These are phyloP conservation scores for Leptarthrus brevirostris DNA, from an alignment of 2,888 invertebrate genomes.

Conservation along the genomic window DNA sequence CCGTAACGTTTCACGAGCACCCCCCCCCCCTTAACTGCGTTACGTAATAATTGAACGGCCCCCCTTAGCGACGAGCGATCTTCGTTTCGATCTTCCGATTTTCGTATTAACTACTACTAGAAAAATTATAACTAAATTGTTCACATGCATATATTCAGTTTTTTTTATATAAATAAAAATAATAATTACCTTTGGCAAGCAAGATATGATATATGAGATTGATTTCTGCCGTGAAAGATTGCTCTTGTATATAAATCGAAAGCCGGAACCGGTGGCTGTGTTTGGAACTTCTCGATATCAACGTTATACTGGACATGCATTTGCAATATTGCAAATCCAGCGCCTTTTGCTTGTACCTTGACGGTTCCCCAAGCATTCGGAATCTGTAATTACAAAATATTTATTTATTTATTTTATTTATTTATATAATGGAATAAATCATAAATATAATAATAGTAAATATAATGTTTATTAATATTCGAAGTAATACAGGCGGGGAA, in stretches of 20 bases:
- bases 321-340: conserved; percentile 94
- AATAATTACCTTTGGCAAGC: conserved; percentile 85
- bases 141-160: too few species aligned
- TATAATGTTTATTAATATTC: too few species aligned
- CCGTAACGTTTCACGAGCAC: too few species aligned
- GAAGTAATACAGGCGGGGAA: too few species aligned
- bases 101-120: too few species aligned
- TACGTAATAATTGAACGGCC: too few species aligned
- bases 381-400: conserved; percentile 72
- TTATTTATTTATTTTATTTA: too few species aligned
- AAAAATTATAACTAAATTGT: too few species aligned
- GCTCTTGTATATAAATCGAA: conserved; percentile 83
- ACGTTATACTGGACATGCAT: conserved; percentile 94
- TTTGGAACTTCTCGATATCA: conserved; percentile 85
- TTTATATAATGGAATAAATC: background rate
- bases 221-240: conserved; percentile 87
- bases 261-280: conserved; percentile 82
- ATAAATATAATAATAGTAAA: background rate
- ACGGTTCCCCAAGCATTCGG: conserved; percentile 95
- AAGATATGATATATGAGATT: conserved; percentile 89
- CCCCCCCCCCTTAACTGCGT: too few species aligned
- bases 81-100: too few species aligned
- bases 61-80: too few species aligned
- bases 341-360: conserved; percentile 90
- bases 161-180: too few species aligned